These are phyloP conservation scores for Carassius carassius DNA, from an alignment of 2,113 vertebrate species.

Conservation along the genomic window DNA sequence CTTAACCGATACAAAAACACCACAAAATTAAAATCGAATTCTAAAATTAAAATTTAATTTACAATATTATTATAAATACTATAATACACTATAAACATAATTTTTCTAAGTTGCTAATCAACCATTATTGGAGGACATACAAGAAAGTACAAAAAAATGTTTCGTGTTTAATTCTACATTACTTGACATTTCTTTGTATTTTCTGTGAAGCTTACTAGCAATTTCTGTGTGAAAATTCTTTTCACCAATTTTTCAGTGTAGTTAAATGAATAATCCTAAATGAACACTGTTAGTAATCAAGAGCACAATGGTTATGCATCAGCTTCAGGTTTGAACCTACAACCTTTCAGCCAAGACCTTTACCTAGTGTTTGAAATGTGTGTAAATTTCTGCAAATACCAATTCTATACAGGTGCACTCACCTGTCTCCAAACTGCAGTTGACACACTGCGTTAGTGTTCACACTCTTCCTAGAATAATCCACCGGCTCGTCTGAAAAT, in stretches of 20 bases:
- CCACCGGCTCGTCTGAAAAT: constrained; percentile 67
- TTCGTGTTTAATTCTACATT: too few relatives aligned
- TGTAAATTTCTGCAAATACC: background rate
- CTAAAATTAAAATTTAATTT: too few relatives aligned
- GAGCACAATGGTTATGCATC: background rate
- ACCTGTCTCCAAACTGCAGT: constrained; percentile 82
- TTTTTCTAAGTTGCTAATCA: too few relatives aligned
- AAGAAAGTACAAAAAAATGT: too few relatives aligned
- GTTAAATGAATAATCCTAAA: background rate
- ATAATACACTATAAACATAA: too few relatives aligned
- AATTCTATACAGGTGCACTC: constrained; percentile 57
- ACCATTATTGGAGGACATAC: too few relatives aligned
- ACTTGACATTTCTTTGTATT: too few relatives aligned
- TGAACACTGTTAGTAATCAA: background rate
- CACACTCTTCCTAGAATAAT: constrained; percentile 76
- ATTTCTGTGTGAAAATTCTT: too few relatives aligned
- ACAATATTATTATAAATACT: too few relatives aligned
- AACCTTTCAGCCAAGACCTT: background rate
- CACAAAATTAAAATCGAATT: too few relatives aligned
- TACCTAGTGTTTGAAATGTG: background rate
- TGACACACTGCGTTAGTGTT: constrained; percentile 65
- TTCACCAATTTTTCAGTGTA: background rate
- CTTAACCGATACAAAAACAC: too few relatives aligned
- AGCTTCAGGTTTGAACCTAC: background rate
- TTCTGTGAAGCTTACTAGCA: too few relatives aligned